phyloP scores from a whole-genome alignment of 53 echinoderm and acorn worm species.

The Antedon mediterranea region DNA sequence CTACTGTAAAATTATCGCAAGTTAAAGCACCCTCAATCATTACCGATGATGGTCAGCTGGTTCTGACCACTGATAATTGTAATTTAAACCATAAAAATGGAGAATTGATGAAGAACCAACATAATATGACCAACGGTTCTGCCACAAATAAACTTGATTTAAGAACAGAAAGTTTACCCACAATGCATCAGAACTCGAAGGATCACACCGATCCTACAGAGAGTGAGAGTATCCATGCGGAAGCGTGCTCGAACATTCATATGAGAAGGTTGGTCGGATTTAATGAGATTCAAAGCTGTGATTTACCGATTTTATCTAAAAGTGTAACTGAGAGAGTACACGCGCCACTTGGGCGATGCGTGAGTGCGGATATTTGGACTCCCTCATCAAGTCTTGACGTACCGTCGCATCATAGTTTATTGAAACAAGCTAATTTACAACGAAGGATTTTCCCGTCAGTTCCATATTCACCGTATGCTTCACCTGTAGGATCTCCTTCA shows the following conservation, averaged over 20 bases:
- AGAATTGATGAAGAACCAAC: background rate
- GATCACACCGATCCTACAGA: background rate
- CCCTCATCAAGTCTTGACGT: background rate
- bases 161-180: background rate
- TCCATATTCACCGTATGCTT: constrained; percentile 86
- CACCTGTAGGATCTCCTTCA: constrained; percentile 45
- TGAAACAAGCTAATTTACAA: constrained; percentile 18
- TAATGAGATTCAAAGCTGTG: background rate
- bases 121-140: background rate
- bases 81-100: background rate
- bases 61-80: background rate
- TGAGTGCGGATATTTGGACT: background rate
- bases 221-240: background rate
- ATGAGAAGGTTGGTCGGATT: background rate
- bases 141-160: background rate
- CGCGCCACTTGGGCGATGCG: background rate
- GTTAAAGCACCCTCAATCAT: background rate
- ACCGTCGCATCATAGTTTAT: background rate
- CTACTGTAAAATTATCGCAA: background rate
- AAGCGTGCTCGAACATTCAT: background rate
- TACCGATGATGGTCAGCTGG: background rate
- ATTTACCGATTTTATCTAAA: background rate
- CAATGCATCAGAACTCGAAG: background rate
- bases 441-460: constrained; percentile 86
- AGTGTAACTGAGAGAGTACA: background rate